Evolutionary conservation across 2,113 vertebrate genomes (phyloP), one percentile per base, ranked within the genome.

Genomic region (Psittacara wagleri): DNA sequence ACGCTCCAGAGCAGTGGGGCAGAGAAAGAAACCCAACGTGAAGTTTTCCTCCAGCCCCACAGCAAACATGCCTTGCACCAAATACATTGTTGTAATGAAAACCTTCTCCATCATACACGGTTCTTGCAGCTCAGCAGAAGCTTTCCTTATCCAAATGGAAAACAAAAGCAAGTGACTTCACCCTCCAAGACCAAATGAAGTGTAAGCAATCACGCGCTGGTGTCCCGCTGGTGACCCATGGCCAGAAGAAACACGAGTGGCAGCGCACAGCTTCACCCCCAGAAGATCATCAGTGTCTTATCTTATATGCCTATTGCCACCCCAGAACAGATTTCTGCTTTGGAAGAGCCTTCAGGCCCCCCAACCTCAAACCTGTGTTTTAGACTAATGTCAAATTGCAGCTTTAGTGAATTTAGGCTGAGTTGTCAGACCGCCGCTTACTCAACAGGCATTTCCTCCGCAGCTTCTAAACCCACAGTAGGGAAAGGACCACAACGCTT

Each of bases 1-100:
- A 28, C 1, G 16, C 44, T 75, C 54, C 48, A 54, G 46, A 37
- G 10, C 49, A 59, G 33, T 0, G 0, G 5, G 17, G 29, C 1
- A 1, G 12, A 35, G 48, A 76, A n/a, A 49, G 43, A 0, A 85
- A 54, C 18, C n/a, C 54, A 46, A 15, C 15, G 17, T 14, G 17
- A 69, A 73, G 51, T 4, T 29, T 68, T 41, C 16, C 61, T 39
- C 15, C 6, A 63, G 17, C 22, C 18, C 54, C 2, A 1, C 39
- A 37, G 23, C 54, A 62, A 59, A 44, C 23, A 52, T 1, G 6
- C n/a, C 51, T 46, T 27, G 51, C 83, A 51, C 35, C 0, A 0
- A 48, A 39, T n/a, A 37, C 1, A 1, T 1, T 3, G 18, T 23
- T 3, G 22, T 74, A 77, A 14, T 1, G 3, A 84, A 62, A 54